Evolutionary conservation across 2,113 vertebrate species (phyloP).

Genomic region (Spea bombifrons): DNA sequence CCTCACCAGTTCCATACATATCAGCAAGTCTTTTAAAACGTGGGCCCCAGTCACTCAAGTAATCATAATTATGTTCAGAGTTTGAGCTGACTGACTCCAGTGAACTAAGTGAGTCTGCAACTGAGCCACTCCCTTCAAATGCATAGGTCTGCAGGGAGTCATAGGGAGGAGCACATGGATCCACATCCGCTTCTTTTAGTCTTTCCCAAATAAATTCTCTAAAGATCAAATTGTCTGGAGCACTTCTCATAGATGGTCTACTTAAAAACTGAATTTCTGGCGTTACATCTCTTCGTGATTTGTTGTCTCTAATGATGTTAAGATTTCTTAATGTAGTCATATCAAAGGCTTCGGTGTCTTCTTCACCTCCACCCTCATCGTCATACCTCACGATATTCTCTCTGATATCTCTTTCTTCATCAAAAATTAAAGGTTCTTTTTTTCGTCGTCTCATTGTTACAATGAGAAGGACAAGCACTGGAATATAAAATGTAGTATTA

Average conservation of each 20-base stretch:
- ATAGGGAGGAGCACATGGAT: conserved; percentile 86
- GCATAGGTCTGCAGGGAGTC: conserved; percentile 95
- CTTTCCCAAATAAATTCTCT: conserved; percentile 95
- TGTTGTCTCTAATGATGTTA: conserved; percentile 81
- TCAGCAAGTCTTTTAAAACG: conserved; percentile 95
- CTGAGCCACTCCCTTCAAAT: conserved; percentile 87
- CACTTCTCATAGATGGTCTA: conserved; percentile 77
- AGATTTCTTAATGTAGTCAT: conserved; percentile 93
- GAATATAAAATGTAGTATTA: conserved; percentile 47
- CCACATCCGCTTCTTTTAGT: conserved; percentile 87
- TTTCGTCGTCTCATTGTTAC: conserved; percentile 83
- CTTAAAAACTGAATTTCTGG: conserved; percentile 88
- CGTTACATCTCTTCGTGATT: conserved; percentile 83
- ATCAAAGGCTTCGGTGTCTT: conserved; percentile 95
- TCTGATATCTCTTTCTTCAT: conserved; percentile 88
- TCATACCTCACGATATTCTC: conserved; percentile 96
- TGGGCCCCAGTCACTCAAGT: conserved; percentile 94
- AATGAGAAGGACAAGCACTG: conserved; percentile 89
- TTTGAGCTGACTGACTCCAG: conserved; percentile 91
- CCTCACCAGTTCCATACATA: conserved; percentile 84
- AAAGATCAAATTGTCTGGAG: conserved; percentile 91
- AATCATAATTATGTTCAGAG: conserved; percentile 96
- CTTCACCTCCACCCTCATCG: conserved; percentile 93
- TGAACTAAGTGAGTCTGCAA: conserved; percentile 90
- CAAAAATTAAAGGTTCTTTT: conserved; percentile 90